Evolutionary conservation across 1,140 invertebrate species (phyloP).

Genomic region (Pinna nobilis): DNA sequence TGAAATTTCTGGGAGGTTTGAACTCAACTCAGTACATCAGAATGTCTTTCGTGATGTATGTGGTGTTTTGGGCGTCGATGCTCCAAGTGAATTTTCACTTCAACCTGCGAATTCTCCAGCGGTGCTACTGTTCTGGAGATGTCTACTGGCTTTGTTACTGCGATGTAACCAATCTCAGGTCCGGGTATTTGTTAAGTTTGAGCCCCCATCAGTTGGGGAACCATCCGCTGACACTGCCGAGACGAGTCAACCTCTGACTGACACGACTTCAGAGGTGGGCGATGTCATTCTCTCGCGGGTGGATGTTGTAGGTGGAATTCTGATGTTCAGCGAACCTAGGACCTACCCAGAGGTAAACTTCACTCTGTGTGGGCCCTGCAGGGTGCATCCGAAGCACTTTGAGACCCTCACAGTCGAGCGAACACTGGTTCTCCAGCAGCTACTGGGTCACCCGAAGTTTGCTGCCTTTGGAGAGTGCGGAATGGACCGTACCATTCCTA

Average conservation of each 20-base stretch:
- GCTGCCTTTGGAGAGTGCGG: slow-evolving; percentile 10
- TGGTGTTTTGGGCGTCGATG: too few species aligned
- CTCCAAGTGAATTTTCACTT: slow-evolving; percentile 5
- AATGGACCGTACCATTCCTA: background rate
- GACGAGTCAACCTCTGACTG: background rate
- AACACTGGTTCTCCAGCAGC: background rate
- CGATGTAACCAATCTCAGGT: background rate
- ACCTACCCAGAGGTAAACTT: slow-evolving; percentile 20
- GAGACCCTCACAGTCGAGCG: background rate
- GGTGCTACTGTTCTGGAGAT: slow-evolving; percentile 1
- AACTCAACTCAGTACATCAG: too few species aligned
- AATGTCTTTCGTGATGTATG: too few species aligned
- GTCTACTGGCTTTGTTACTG: background rate
- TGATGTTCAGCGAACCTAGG: slow-evolving; percentile 16
- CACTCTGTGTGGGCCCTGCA: slow-evolving; percentile 8
- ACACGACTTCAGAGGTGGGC: background rate
- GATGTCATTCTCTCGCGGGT: too few species aligned
- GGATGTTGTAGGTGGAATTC: slow-evolving; percentile 6
- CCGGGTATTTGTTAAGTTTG: too few species aligned
- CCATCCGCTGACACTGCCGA: background rate
- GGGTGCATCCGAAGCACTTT: slow-evolving; percentile 20
- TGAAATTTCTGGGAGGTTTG: too few species aligned
- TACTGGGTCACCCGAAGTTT: slow-evolving; percentile 8
- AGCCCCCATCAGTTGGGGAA: background rate
- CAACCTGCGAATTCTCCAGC: slow-evolving; percentile 5